Evolutionary conservation across 2,113 vertebrate genomes (phyloP), one percentile per base, ranked within the genome.

Genomic region (Mastomys coucha): DNA sequence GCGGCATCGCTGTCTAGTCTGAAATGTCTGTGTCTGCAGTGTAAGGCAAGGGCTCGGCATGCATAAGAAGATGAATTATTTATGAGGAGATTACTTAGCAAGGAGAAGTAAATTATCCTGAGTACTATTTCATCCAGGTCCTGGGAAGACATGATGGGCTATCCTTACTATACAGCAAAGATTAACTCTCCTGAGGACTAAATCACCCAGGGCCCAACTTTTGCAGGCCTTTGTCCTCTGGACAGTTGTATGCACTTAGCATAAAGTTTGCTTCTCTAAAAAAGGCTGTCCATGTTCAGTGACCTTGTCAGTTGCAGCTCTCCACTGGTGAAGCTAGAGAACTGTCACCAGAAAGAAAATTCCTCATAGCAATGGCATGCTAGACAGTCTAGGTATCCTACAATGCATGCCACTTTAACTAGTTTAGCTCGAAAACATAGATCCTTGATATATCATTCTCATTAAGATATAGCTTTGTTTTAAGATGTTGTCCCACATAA

Each of bases 1-100:
- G 72, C 58, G 65, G 56, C 81, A 81, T 73, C 53, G 88, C 53
- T 87, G 94, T 86, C 80, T 70, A 49, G 75, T 91, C 95, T 93
- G 81, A 94, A 93, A 76, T 80, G 58, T 93, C 90, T 91, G 26
- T 84, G 87, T 96, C 92, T 96, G 72, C 84, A 86, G 4, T 67
- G 6, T 87, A 90, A 91, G n/a, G 36, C 53, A 75, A 77, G 63
- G 76, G 90, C 75, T 91, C 73, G 67, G 75, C 75, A 93, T 97
- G 84, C 75, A 93, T 81, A 86, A 58, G 88, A 91, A 88, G 31
- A 94, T 97, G 92, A 97, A 96, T 96, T 95, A 95, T 97, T 95
- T 97, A 97, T 95, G 10, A 96, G 84, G 76, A 88, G 88, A 93
- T 97, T 88, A 81, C 97, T 94, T 94, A 95, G 90, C 88, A 95